A percentile compares a stretch with the other conserved stretches of the same genome.
phyloP scores from a whole-genome alignment of 2,888 invertebrate genomes.

The Catocala fraxini region DNA sequence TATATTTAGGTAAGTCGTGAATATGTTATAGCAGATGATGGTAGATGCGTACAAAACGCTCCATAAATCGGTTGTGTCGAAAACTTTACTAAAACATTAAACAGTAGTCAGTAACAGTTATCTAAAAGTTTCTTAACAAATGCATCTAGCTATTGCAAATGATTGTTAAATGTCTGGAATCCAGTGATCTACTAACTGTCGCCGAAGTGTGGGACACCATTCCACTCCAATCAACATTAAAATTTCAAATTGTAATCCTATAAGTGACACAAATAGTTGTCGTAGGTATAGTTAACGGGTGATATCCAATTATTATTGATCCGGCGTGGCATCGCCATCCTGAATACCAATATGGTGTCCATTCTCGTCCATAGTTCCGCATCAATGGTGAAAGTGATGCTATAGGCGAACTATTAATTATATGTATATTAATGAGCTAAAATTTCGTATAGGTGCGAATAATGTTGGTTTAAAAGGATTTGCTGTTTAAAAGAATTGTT shows the following conservation, averaged over 20 bases:
- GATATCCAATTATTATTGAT: slow-evolving; percentile 71
- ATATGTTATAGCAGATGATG: too few relatives aligned
- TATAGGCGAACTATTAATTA: slow-evolving; percentile 62
- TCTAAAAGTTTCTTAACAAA: too few relatives aligned
- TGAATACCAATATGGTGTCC: slow-evolving; percentile 71
- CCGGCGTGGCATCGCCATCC: slow-evolving; percentile 50
- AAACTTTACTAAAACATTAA: too few relatives aligned
- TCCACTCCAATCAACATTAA: slow-evolving; percentile 4
- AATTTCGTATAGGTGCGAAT: slow-evolving; percentile 23
- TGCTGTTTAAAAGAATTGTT: slow-evolving; percentile 3
- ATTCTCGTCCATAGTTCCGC: slow-evolving; percentile 63
- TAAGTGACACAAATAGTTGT: slow-evolving; percentile 62
- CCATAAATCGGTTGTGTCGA: too few relatives aligned
- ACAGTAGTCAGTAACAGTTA: too few relatives aligned
- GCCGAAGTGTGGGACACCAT: too few relatives aligned
- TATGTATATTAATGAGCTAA: slow-evolving; percentile 53
- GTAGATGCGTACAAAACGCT: too few relatives aligned
- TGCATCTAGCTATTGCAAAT: too few relatives aligned
- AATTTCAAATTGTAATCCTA: slow-evolving; percentile 17
- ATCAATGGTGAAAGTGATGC: slow-evolving; percentile 70
- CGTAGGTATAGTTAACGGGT: slow-evolving; percentile 61
- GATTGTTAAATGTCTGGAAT: too few relatives aligned
- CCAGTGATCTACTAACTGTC: too few relatives aligned
- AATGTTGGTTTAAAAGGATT: slow-evolving; percentile 20
- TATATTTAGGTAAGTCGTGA: too few relatives aligned